A percentile compares a stretch with the other conserved stretches of the same genome.
Conservation (phyloP, 2,797 vertebrate species). For the Buphagus erythrorhynchus region DNA sequence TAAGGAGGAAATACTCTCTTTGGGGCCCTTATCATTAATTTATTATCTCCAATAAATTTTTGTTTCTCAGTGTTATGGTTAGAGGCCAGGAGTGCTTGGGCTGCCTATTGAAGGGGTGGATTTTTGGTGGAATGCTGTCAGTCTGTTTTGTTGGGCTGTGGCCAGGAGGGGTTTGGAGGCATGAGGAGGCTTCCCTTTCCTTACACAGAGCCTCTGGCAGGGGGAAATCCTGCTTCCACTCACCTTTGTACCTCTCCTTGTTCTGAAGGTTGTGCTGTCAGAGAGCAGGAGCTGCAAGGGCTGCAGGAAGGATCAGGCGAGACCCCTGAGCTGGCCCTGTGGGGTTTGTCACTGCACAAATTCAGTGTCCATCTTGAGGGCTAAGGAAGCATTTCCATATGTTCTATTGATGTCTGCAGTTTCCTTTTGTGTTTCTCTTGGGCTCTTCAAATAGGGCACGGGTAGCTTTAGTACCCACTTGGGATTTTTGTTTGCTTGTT, state of each 20-base stretch:
- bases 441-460: not conserved
- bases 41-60: not conserved
- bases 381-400: not conserved
- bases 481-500: not conserved
- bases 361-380: not conserved
- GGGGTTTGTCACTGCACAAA: not conserved
- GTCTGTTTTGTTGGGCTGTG: not conserved
- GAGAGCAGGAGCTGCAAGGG: not conserved
- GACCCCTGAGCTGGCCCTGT: not conserved
- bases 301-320: not conserved
- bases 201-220: not conserved
- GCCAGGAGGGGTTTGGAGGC: not conserved
- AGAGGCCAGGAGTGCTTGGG: not conserved
- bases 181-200: not conserved
- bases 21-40: not conserved
- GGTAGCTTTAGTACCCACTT: not conserved
- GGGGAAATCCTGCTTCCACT: conserved; percentile 15
- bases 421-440: not conserved
- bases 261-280: not conserved
- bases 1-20: not conserved
- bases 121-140: not conserved
- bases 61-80: not conserved
- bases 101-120: not conserved
- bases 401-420: not conserved
- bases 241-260: not conserved